Evolutionary conservation across 2,888 invertebrate species (phyloP).

Genomic region (Thyatira batis): DNA sequence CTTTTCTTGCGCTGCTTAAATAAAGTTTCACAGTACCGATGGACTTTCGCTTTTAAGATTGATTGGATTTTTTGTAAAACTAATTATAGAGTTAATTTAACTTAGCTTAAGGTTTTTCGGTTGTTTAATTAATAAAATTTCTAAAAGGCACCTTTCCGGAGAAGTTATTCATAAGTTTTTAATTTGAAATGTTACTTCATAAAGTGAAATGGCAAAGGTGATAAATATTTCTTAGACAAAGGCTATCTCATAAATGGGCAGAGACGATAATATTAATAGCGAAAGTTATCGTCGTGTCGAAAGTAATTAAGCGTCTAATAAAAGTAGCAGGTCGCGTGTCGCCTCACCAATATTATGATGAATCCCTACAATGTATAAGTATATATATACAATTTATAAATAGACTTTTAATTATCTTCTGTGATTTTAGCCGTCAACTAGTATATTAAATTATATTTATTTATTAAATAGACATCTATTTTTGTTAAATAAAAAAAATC

Average conservation of each 20-base stretch:
- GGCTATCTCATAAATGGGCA: not conserved
- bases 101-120: not conserved
- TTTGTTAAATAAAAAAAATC: not conserved
- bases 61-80: conserved; percentile 23
- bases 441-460: not conserved
- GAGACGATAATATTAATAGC: conserved; percentile 1
- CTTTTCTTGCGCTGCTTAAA: conserved; percentile 43
- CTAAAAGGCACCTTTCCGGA: not conserved
- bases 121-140: not conserved
- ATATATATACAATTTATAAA: not conserved
- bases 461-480: too few relatives aligned
- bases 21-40: conserved; percentile 44
- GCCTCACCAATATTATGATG: not conserved
- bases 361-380: not conserved
- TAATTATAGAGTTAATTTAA: conserved; percentile 4
- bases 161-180: not conserved
- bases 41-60: conserved; percentile 32
- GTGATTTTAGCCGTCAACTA: not conserved
- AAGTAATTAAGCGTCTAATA: conserved; percentile 5
- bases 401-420: not conserved
- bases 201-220: not conserved
- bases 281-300: conserved; percentile 1
- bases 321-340: not conserved
- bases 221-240: not conserved
- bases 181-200: not conserved